Conservation (phyloP, 2,113 vertebrate genomes). For the Leucoraja erinaceus region DNA sequence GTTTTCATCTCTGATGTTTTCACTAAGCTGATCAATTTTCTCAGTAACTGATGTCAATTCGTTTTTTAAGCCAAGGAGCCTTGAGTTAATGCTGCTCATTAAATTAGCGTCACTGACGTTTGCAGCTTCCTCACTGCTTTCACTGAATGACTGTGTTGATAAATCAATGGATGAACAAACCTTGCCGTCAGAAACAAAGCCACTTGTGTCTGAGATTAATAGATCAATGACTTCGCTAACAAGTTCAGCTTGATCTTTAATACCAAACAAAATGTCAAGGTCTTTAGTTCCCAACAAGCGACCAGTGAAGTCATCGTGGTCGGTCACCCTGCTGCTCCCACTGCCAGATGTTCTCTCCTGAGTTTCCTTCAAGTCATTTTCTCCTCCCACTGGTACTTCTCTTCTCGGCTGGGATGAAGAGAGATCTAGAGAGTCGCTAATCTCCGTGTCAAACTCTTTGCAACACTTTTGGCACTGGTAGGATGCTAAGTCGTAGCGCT, state of each 20-base stretch:
- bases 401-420: constrained; percentile 63
- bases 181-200: constrained; percentile 70
- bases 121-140: constrained; percentile 66
- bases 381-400: constrained; percentile 56
- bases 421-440: constrained; percentile 82
- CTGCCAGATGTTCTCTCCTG: constrained; percentile 49
- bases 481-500: constrained; percentile 87
- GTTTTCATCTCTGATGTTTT: constrained; percentile 55
- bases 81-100: constrained; percentile 72
- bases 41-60: constrained; percentile 78
- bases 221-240: constrained; percentile 85
- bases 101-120: constrained; percentile 67
- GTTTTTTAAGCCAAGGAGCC: constrained; percentile 75
- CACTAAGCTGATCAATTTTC: constrained; percentile 65
- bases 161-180: constrained; percentile 69
- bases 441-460: constrained; percentile 82
- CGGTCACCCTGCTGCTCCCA: constrained; percentile 42
- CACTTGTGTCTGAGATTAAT: constrained; percentile 75
- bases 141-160: constrained; percentile 55
- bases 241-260: constrained; percentile 77
- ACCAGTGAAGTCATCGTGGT: constrained; percentile 42
- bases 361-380: constrained; percentile 54
- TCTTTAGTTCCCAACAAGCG: constrained; percentile 68
- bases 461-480: constrained; percentile 70
- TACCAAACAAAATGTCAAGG: constrained; percentile 68